Base-by-base conservation (phyloP, 64 coral and sea anemone genomes). In the Pocillopora verrucosa region DNA sequence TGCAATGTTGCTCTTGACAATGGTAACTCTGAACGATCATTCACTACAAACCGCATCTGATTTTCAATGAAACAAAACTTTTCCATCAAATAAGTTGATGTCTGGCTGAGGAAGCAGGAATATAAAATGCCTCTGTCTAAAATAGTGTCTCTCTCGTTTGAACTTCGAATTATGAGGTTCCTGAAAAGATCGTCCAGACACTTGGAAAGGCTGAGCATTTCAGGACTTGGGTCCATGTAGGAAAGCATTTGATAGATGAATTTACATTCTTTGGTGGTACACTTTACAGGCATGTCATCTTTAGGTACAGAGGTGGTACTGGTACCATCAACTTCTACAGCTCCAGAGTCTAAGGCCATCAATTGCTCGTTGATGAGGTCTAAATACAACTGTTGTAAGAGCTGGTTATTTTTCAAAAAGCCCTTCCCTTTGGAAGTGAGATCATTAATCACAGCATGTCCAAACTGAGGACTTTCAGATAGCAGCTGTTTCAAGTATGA, bases 31-130 rank as follows among this genome's bases (percentile, higher is more conserved):
- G 12, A 56, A 45, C n/a, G 70, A 11, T 17, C 24, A 11, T 67
- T 36, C 22, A 7, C 16, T 22, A 11, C 13, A 45, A 99, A 74
- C 87, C 89, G 74, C 58, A 91, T 59, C 34, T 86, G 92, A 73
- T 93, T 99, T 80, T 99, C 97, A 80, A 99, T 65, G 20, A 84
- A 86, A 61, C 85, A 95, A 76, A 99, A 99, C n/a, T 87, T 92
- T 57, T 73, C 78, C 75, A 99, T 93, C 57, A 99, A 73, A 75
- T 82, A 95, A 22, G 78, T 90, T 82, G 88, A 73, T 37, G 64
- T 68, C 68, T 89, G 86, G n/a, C 76, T 67, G 59, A 99, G 88
- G 20, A 99, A 65, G 38, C 93, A 90, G 20, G 88, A 90, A 81
- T 95, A 99, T 37, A 99, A 79, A 24, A 68, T 91, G 15, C 97